Evolutionary conservation across 2,797 vertebrate genomes (phyloP).

Genomic region (Urosaurus nigricauda): DNA sequence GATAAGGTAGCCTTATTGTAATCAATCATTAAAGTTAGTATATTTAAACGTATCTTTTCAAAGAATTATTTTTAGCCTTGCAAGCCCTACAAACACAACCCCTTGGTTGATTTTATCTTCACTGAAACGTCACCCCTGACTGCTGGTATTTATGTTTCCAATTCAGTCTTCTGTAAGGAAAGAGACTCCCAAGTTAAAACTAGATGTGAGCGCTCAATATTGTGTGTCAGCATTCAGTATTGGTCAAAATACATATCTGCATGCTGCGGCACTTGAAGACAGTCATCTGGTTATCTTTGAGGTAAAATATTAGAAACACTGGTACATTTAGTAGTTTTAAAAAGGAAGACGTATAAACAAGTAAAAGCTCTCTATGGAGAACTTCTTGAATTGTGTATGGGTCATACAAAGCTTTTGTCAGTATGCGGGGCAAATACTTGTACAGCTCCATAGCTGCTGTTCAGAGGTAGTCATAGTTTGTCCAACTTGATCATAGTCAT

Average conservation of each 20-base stretch:
- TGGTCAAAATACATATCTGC: not conserved
- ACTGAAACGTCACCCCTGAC: not conserved
- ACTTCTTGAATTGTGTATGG: not conserved
- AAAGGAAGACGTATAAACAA: not conserved
- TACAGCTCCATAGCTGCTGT: not conserved
- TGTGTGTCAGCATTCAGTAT: not conserved
- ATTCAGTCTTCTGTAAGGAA: not conserved
- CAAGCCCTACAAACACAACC: not conserved
- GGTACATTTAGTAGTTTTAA: not conserved
- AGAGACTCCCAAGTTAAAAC: not conserved
- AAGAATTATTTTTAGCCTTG: not conserved
- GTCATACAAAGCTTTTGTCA: not conserved
- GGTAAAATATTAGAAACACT: not conserved
- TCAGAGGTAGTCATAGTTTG: not conserved
- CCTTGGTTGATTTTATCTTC: not conserved
- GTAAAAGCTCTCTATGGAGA: not conserved
- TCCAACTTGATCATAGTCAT: not conserved
- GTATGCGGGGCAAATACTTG: not conserved
- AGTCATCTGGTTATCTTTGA: not conserved
- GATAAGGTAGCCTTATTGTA: not conserved
- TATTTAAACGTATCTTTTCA: constrained; percentile 5
- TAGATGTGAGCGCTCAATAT: not conserved
- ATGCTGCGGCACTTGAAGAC: not conserved
- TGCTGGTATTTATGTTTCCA: not conserved
- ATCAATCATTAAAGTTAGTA: not conserved